phyloP scores from a whole-genome alignment of 2,113 vertebrate genomes.

The Alectura lathami region DNA sequence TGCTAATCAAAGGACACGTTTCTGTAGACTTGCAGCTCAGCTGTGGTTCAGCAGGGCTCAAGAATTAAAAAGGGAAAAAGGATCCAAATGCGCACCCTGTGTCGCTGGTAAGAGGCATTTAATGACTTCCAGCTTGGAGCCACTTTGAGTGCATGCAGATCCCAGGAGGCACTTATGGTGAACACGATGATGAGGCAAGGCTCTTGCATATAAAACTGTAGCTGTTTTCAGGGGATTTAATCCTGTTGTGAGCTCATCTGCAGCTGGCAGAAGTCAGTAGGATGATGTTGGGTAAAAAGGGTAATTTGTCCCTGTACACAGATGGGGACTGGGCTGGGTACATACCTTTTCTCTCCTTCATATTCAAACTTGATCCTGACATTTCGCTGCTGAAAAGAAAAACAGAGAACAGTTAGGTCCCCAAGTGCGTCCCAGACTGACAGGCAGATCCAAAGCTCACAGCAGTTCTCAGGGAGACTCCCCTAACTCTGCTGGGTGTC shows the following conservation, averaged over 20 bases:
- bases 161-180: not conserved
- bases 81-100: not conserved
- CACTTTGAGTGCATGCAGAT: not conserved
- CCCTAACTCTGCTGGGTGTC: not conserved
- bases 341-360: constrained; percentile 92
- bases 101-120: not conserved
- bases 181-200: not conserved
- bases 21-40: not conserved
- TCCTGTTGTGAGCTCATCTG: constrained; percentile 28
- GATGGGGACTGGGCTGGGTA: not conserved
- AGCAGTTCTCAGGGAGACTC: not conserved
- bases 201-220: not conserved
- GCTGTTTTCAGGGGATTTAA: not conserved
- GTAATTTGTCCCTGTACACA: not conserved
- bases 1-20: constrained; percentile 40
- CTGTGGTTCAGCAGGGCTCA: not conserved
- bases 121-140: constrained; percentile 20
- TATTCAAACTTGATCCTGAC: constrained; percentile 94
- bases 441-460: not conserved
- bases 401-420: not conserved
- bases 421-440: not conserved
- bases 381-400: constrained; percentile 78
- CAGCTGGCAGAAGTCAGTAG: constrained; percentile 7
- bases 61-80: not conserved
- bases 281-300: not conserved